A percentile compares a stretch with the other conserved stretches of the same genome.
These are phyloP conservation scores for Sebastes taczanowskii DNA, from an alignment of 2,797 vertebrate genomes.

Conservation along the genomic window DNA sequence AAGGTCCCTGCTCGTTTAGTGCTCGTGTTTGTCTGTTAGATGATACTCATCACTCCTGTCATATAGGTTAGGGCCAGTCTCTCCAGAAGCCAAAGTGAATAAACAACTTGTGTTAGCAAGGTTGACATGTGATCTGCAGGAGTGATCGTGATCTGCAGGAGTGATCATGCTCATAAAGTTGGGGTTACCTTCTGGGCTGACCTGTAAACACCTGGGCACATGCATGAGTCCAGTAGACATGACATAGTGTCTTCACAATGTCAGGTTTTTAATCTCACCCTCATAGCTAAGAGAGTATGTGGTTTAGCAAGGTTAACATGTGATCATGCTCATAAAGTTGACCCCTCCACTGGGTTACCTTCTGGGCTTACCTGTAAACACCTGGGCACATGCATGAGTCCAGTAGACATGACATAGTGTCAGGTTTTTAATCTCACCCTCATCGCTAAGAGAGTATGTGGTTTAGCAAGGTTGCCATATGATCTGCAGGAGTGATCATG, in stretches of 20 bases:
- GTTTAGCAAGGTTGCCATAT: slow-evolving; percentile 3
- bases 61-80: slow-evolving; percentile 32
- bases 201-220: not conserved
- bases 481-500: not conserved
- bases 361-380: not conserved
- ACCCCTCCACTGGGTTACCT: not conserved
- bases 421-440: not conserved
- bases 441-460: not conserved
- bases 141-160: too few relatives aligned
- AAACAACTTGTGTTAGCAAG: slow-evolving; percentile 9
- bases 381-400: not conserved
- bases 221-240: not conserved
- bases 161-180: not conserved
- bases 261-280: not conserved
- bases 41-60: slow-evolving; percentile 64
- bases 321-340: not conserved
- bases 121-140: slow-evolving; percentile 1
- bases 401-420: not conserved
- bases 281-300: not conserved
- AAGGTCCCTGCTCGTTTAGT: slow-evolving; percentile 57
- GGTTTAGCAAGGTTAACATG: slow-evolving; percentile 4
- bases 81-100: slow-evolving; percentile 6
- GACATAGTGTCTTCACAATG: not conserved
- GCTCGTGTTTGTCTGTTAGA: slow-evolving; percentile 64
- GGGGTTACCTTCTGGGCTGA: not conserved